Evolutionary conservation across 2,797 vertebrate species (phyloP).

Genomic region (Lepus townsendii): DNA sequence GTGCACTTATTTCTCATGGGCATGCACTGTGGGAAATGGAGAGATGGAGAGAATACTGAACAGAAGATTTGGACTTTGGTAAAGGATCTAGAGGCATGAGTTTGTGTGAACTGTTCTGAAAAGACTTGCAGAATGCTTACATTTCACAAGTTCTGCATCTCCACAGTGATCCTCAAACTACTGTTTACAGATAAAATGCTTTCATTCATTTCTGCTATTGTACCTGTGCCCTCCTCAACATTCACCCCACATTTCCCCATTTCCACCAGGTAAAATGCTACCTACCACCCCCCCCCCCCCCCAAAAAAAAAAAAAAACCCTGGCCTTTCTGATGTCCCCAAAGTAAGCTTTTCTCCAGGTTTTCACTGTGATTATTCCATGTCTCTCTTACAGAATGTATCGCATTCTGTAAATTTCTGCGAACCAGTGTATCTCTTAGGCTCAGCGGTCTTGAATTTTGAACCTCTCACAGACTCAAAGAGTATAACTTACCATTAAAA

Average conservation of each 20-base stretch:
- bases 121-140: not conserved
- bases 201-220: not conserved
- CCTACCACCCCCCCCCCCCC: not conserved
- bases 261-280: not conserved
- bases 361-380: not conserved
- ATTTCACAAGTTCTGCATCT: not conserved
- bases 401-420: not conserved
- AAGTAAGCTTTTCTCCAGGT: not conserved
- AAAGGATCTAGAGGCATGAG: not conserved
- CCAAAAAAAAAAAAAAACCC: not conserved
- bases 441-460: not conserved
- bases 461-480: not conserved
- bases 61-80: no score
- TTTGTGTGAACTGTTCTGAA: not conserved
- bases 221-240: not conserved
- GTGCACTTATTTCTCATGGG: not conserved
- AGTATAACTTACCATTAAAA: not conserved
- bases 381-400: not conserved
- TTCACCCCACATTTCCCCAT: not conserved
- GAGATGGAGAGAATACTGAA: not conserved
- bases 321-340: not conserved
- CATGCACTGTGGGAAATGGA: not conserved
- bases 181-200: not conserved
- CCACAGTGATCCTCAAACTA: not conserved
- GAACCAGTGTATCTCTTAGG: not conserved